Base-by-base conservation (phyloP, 1,140 invertebrate species). In the Zaprionus nigranus region DNA sequence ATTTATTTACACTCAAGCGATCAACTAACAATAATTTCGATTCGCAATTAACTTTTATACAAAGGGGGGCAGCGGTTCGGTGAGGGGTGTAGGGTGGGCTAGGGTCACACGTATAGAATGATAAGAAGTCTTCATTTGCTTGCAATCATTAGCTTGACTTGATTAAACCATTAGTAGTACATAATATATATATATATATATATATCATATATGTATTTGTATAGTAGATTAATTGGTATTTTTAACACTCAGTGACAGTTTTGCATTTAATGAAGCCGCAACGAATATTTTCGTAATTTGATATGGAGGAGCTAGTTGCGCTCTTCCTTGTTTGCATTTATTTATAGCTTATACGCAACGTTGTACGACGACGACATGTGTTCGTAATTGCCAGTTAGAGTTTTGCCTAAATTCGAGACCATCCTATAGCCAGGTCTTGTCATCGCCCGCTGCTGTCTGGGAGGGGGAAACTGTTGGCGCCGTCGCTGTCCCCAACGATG, bases 401-500 rank as follows among this genome's bases (percentile, higher is more conserved):
- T 61, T 49, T 49, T 46, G 38, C n/a, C 56, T 85, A 90, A 88
- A 88, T 88, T 88, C 84, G 85, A 88, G 84, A 43, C 73, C 49
- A 61, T 51, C 81, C 79, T 92, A 92, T 53, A 92, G 81, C 90
- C 90, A 92, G 73, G 86, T 92, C 68, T 81, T 91, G 63, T 92
- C 90, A 69, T 90, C 83, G 20, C 72, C 59, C 26, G 63, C 36
- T 59, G 72, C 28, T 7, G 71, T 17, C 53, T 28, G 53, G 6
- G 53, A 11, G 12, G 11, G 51, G 15, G 26, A 15, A 13, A 6
- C 3, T 5, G 51, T 2, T 22, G 22, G 53, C 6, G n/a, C 7
- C 15, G 24, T 7, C 24, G 15, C 24, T 57, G 54, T 20, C 30
- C n/a, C 24, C 5, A 13, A 49, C 53, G 72, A 2, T 34, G 40